Conservation (phyloP, 2,113 vertebrate species). For the Hiodon alosoides region DNA sequence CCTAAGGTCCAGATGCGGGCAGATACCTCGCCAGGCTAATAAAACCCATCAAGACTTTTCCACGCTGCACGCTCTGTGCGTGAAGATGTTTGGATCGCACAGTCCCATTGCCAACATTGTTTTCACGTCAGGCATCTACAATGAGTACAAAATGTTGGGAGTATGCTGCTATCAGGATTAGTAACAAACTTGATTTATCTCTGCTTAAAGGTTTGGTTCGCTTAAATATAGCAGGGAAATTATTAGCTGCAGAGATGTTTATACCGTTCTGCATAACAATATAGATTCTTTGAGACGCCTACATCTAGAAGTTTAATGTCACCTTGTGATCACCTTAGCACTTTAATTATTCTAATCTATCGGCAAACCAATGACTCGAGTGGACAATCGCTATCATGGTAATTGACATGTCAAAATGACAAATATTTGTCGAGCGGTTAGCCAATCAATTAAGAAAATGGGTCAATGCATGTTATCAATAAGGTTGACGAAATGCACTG, state of each 20-base stretch:
- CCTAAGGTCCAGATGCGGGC: too few relatives aligned
- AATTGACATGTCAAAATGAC: slow-evolving; percentile 55
- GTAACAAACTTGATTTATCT: neutral
- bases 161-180: too few relatives aligned
- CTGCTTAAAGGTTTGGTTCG: neutral
- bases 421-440: slow-evolving; percentile 49
- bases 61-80: too few relatives aligned
- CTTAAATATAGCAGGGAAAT: neutral
- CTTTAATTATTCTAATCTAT: slow-evolving; percentile 54
- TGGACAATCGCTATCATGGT: slow-evolving; percentile 41
- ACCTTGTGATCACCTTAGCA: slow-evolving; percentile 28
- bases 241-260: slow-evolving; percentile 28
- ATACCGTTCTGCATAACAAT: neutral
- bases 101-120: too few relatives aligned
- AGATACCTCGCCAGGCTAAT: too few relatives aligned
- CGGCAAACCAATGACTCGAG: slow-evolving; percentile 50
- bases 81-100: too few relatives aligned
- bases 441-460: slow-evolving; percentile 51
- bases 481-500: slow-evolving; percentile 22
- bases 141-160: too few relatives aligned
- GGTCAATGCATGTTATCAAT: slow-evolving; percentile 45
- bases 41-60: too few relatives aligned
- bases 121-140: too few relatives aligned
- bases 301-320: slow-evolving; percentile 37
- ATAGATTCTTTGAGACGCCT: slow-evolving; percentile 9